Evolutionary conservation across 2,888 invertebrate genomes (phyloP), one percentile per base, ranked within the genome.

Genomic region (Eretmocerus hayati): DNA sequence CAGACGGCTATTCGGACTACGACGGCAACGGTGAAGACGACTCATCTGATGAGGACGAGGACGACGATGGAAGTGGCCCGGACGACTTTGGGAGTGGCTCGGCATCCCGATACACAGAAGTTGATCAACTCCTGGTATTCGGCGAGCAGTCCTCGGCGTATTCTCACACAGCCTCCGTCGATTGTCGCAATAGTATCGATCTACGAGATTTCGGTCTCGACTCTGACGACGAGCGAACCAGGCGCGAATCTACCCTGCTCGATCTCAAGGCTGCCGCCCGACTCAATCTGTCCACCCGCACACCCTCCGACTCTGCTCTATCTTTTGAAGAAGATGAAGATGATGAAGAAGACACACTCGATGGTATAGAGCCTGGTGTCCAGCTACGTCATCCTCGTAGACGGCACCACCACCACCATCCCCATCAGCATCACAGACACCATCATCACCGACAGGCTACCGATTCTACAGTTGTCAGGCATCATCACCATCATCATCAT

Each of bases 1-100:
- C 45, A 53, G 37, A 50, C 31, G 59, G 60, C 33, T 58, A 64
- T 42, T 63, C 62, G 56, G 61, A 64, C 50, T 64, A 67, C 21
- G 62, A 65, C 22, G 69, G 71, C 19, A 69, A 68, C n/a, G 68
- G 67, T 19, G 65, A 65, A n/a, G 69, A 71, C 20, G 69, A 71
- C 20, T 69, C 69, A 15, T 68, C 68, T 19, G 65, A 65, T 13
- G 57, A 62, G 33, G 58, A 61, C 22, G 58, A 59, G 48, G 65
- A 59, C 18, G 61, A 31, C 13, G 40, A 64, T 5, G 61, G 58
- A 20, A 51, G 57, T n/a, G 56, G 53, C n/a, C 64, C 64, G 15
- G 45, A 50, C 13, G 52, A 56, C 1, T 31, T 4, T 13, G 38
- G 9, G 31, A 32, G 32, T 2, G 20, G 41, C 19, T n/a, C n/a